phyloP scores from a whole-genome alignment of 2,797 vertebrate genomes.

The Presbytis comata region DNA sequence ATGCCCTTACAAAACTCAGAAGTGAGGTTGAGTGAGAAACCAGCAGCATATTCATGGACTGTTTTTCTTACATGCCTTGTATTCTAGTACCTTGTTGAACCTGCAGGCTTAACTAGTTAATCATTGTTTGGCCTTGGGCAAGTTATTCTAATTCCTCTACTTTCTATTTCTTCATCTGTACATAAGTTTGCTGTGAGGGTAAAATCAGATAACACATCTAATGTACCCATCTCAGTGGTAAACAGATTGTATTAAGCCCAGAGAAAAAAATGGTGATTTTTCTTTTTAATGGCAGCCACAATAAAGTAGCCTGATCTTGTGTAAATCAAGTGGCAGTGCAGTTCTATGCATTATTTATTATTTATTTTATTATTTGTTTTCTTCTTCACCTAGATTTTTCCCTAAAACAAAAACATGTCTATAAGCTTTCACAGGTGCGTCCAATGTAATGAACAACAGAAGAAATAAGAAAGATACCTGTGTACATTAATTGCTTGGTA shows the following conservation, averaged over 20 bases:
- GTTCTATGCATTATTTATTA: background rate
- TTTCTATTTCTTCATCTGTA: background rate
- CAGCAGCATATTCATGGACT: background rate
- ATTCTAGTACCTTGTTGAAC: background rate
- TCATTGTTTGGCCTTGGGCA: background rate
- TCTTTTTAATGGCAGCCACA: background rate
- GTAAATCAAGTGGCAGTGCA: background rate
- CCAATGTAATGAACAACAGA: background rate
- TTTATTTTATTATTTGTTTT: background rate
- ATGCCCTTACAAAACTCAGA: background rate
- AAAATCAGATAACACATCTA: background rate
- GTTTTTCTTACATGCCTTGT: background rate
- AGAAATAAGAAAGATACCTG: background rate
- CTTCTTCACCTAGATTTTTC: background rate
- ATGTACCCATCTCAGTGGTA: background rate
- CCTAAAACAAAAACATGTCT: background rate
- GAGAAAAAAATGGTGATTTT: background rate
- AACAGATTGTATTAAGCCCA: background rate
- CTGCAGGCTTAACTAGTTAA: background rate
- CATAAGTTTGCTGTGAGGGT: background rate
- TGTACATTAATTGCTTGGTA: background rate
- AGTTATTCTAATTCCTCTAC: slow-evolving; percentile 6
- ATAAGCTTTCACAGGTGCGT: background rate
- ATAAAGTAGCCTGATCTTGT: background rate
- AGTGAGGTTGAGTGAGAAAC: background rate